These are phyloP conservation scores for Chamaetylas fuelleborni DNA, from an alignment of 2,113 vertebrate genomes.

Conservation along the genomic window DNA sequence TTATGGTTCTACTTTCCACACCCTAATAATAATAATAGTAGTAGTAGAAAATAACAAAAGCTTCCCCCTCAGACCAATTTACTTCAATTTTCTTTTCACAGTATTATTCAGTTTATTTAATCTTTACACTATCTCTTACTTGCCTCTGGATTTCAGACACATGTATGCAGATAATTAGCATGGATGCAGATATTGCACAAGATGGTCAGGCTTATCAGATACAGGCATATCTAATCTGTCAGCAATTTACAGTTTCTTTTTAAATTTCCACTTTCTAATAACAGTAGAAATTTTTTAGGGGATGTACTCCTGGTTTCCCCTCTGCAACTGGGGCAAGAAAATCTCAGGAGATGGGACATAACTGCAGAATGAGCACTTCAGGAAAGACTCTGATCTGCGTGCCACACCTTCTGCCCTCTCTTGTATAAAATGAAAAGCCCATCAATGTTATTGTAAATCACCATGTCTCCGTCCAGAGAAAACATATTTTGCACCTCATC, in stretches of 20 bases:
- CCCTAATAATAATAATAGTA: slow-evolving; percentile 33
- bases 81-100: slow-evolving; percentile 27
- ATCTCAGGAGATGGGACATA: background rate
- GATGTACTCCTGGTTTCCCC: background rate
- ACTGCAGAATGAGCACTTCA: background rate
- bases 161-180: background rate
- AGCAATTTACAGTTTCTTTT: background rate
- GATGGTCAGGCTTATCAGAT: slow-evolving; percentile 23
- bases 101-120: slow-evolving; percentile 31
- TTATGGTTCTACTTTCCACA: slow-evolving; percentile 22
- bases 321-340: background rate
- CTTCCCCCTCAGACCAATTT: slow-evolving; percentile 29
- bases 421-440: background rate
- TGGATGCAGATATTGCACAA: slow-evolving; percentile 38
- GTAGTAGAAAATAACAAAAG: slow-evolving; percentile 4
- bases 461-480: slow-evolving; percentile 54
- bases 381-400: background rate
- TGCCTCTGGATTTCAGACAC: slow-evolving; percentile 35
- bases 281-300: background rate
- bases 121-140: slow-evolving; percentile 2
- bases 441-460: slow-evolving; percentile 33
- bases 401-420: slow-evolving; percentile 54
- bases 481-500: slow-evolving; percentile 74
- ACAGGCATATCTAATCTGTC: background rate
- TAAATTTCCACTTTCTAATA: slow-evolving; percentile 38